Evolutionary conservation across 2,113 vertebrate species (phyloP).

Genomic region (Paramormyrops kingsleyae): DNA sequence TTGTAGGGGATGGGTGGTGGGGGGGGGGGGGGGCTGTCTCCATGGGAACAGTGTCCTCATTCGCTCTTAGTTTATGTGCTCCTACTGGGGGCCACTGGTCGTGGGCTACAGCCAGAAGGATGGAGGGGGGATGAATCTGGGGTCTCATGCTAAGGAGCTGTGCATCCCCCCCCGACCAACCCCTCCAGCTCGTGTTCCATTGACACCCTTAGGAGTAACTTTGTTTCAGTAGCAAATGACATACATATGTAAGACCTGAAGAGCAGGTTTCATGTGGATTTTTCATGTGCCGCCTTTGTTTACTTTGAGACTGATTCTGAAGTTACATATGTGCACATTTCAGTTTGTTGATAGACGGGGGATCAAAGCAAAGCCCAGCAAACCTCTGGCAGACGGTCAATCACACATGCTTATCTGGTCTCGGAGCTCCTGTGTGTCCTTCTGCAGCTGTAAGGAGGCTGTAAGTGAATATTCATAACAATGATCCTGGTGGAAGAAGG

Average conservation of each 20-base stretch:
- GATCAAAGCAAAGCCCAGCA: background rate
- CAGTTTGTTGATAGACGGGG: background rate
- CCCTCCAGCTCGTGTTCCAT: constrained; percentile 25
- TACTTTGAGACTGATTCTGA: background rate
- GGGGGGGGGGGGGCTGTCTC: constrained; percentile 48
- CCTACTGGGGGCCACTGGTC: constrained; percentile 55
- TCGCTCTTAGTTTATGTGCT: constrained; percentile 16
- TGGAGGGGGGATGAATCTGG: constrained; percentile 10
- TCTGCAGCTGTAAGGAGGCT: background rate
- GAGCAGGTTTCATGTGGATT: constrained; percentile 54
- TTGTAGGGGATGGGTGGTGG: background rate
- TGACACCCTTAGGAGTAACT: constrained; percentile 52
- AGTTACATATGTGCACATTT: background rate
- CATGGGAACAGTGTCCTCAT: constrained; percentile 60
- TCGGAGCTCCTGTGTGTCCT: background rate
- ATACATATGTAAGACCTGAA: constrained; percentile 60
- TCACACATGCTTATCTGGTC: background rate
- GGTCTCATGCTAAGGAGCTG: constrained; percentile 17
- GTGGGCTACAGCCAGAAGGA: constrained; percentile 39
- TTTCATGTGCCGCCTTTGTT: constrained; percentile 40
- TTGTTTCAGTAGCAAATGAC: constrained; percentile 61
- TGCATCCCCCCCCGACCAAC: background rate
- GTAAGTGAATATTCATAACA: background rate
- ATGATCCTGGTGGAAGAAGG: background rate
- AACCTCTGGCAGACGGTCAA: background rate